Percentiles rank a stretch among this genome's conserved stretches.
These are phyloP conservation scores for Scaptomyza graminum DNA, from an alignment of 1,140 invertebrate species.

Conservation along the genomic window DNA sequence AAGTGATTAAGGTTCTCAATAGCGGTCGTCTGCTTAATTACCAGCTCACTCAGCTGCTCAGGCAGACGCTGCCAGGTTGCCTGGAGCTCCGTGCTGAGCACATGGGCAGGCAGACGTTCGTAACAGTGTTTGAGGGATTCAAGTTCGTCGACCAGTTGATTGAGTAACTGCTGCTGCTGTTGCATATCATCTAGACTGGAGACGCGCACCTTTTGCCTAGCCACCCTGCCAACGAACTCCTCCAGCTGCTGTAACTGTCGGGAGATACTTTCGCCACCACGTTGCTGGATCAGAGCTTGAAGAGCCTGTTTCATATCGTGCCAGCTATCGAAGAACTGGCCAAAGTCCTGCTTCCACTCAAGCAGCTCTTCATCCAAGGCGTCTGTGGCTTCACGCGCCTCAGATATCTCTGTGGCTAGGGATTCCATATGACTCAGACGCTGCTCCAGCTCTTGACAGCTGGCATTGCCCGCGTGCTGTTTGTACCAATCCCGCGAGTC, in stretches of 20 bases:
- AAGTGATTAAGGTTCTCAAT: constrained; percentile 83
- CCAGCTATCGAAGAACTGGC: constrained; percentile 81
- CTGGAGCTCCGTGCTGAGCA: constrained; percentile 59
- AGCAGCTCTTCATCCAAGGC: constrained; percentile 57
- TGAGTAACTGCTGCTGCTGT: constrained; percentile 81
- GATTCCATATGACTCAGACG: constrained; percentile 82
- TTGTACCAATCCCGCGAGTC: constrained; percentile 83
- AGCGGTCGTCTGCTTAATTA: constrained; percentile 81
- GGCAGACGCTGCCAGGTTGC: constrained; percentile 70
- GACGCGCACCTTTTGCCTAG: constrained; percentile 85
- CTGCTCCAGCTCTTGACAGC: constrained; percentile 72
- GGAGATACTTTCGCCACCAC: constrained; percentile 63
- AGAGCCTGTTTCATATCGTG: constrained; percentile 81
- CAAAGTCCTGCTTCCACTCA: constrained; percentile 82
- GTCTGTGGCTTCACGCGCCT: constrained; percentile 62
- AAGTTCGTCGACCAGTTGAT: constrained; percentile 79
- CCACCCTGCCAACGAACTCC: constrained; percentile 82
- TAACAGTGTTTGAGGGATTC: constrained; percentile 82
- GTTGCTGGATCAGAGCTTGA: constrained; percentile 68
- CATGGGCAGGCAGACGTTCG: constrained; percentile 69
- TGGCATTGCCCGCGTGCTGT: constrained; percentile 76
- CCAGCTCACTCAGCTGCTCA: constrained; percentile 69
- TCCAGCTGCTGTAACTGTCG: constrained; percentile 57
- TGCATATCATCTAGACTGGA: constrained; percentile 83
- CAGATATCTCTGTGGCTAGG: constrained; percentile 67